phyloP scores from a whole-genome alignment of 2,113 vertebrate genomes.

The Hemibagrus wyckioides region DNA sequence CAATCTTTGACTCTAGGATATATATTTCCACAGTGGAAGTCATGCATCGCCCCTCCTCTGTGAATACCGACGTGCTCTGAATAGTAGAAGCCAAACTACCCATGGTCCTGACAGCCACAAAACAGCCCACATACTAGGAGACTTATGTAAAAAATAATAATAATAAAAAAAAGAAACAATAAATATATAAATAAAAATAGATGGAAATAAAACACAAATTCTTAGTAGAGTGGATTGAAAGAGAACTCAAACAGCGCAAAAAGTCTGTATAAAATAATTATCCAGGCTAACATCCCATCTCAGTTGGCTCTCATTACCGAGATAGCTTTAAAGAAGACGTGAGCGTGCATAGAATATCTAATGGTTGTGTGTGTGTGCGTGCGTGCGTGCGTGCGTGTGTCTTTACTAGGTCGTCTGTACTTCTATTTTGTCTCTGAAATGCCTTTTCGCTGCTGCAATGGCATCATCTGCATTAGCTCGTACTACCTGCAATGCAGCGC shows the following conservation, averaged over 20 bases:
- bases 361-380: slow-evolving; percentile 56
- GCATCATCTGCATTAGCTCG: slow-evolving; percentile 57
- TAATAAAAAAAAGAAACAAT: no score
- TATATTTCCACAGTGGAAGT: slow-evolving; percentile 21
- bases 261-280: slow-evolving; percentile 16
- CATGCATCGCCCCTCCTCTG: slow-evolving; percentile 24
- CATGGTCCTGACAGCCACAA: slow-evolving; percentile 56
- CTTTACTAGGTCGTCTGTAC: slow-evolving; percentile 32
- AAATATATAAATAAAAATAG: background rate
- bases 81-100: slow-evolving; percentile 55
- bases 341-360: slow-evolving; percentile 68
- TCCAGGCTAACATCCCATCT: background rate
- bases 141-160: background rate
- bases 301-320: slow-evolving; percentile 58
- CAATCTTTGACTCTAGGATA: background rate
- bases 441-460: slow-evolving; percentile 62
- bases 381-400: slow-evolving; percentile 6
- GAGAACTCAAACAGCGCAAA: background rate
- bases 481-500: slow-evolving; percentile 77
- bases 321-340: slow-evolving; percentile 41
- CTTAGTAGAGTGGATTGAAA: background rate
- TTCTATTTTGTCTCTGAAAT: slow-evolving; percentile 42
- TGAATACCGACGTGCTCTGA: slow-evolving; percentile 43
- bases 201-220: background rate
- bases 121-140: background rate